Evolutionary conservation across 2,797 vertebrate species (phyloP).

Genomic region (Hippocampus kuda): DNA sequence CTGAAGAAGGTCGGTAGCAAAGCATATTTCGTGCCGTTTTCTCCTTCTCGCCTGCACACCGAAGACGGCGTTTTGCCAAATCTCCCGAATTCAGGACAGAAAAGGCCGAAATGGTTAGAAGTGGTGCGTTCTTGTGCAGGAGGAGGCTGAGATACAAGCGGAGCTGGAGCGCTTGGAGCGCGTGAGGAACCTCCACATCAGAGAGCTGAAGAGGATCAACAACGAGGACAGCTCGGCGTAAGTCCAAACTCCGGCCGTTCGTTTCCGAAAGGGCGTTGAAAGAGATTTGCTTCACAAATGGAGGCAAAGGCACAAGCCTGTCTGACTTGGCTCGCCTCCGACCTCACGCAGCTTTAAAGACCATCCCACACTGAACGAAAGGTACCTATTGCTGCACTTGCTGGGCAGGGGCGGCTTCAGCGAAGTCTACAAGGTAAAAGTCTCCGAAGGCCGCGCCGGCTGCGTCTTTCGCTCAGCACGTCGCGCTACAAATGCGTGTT

Average conservation of each 20-base stretch:
- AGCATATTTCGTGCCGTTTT: not conserved
- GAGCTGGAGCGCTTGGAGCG: constrained; percentile 96
- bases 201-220: constrained; percentile 99
- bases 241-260: constrained; percentile 29
- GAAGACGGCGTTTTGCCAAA: not conserved
- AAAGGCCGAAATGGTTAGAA: not conserved
- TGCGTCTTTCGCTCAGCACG: not conserved
- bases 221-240: constrained; percentile 99
- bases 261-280: not conserved
- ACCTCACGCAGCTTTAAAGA: constrained; percentile 84
- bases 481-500: constrained; percentile 5
- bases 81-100: not conserved
- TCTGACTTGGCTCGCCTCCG: not conserved
- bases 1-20: constrained; percentile 67
- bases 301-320: not conserved
- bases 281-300: not conserved
- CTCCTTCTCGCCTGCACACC: not conserved
- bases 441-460: not conserved
- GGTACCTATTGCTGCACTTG: constrained; percentile 95
- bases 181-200: constrained; percentile 97
- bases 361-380: constrained; percentile 95
- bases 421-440: constrained; percentile 91
- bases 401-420: constrained; percentile 98
- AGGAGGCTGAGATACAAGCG: constrained; percentile 98
- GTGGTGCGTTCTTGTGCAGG: constrained; percentile 57